Evolutionary conservation across 2,888 invertebrate genomes (phyloP).

Genomic region (Mellilla xanthometata): DNA sequence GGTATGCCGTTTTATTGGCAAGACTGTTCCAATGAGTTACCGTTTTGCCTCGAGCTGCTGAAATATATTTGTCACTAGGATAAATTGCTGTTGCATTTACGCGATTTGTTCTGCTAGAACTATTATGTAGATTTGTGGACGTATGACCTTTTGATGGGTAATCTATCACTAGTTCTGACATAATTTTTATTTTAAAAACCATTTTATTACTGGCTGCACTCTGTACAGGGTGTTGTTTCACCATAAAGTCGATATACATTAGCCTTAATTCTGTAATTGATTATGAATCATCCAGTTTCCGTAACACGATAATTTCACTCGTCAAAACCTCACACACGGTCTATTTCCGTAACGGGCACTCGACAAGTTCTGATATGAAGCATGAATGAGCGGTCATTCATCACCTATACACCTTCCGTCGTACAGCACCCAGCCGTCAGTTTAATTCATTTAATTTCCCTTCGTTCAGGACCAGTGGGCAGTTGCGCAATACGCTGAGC

Average conservation of each 20-base stretch:
- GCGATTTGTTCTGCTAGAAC: constrained; percentile 8
- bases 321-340: too few relatives aligned
- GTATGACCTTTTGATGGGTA: too few relatives aligned
- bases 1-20: constrained; percentile 24
- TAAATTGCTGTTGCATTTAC: constrained; percentile 17
- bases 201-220: too few relatives aligned
- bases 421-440: constrained; percentile 10
- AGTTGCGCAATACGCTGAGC: constrained; percentile 90
- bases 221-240: too few relatives aligned
- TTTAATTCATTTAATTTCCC: constrained; percentile 20
- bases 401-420: constrained; percentile 17
- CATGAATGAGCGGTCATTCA: constrained; percentile 5
- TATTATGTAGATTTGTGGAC: neutral
- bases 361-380: neutral
- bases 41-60: constrained; percentile 19
- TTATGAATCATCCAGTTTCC: too few relatives aligned
- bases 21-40: constrained; percentile 25
- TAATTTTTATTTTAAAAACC: too few relatives aligned
- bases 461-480: constrained; percentile 86
- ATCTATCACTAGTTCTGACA: too few relatives aligned
- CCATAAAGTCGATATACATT: too few relatives aligned
- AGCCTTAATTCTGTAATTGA: too few relatives aligned
- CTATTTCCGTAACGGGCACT: too few relatives aligned
- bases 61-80: constrained; percentile 26
- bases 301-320: too few relatives aligned